Evolutionary conservation across 1,140 invertebrate genomes (phyloP).

Genomic region (Philotrypesis tridentata): DNA sequence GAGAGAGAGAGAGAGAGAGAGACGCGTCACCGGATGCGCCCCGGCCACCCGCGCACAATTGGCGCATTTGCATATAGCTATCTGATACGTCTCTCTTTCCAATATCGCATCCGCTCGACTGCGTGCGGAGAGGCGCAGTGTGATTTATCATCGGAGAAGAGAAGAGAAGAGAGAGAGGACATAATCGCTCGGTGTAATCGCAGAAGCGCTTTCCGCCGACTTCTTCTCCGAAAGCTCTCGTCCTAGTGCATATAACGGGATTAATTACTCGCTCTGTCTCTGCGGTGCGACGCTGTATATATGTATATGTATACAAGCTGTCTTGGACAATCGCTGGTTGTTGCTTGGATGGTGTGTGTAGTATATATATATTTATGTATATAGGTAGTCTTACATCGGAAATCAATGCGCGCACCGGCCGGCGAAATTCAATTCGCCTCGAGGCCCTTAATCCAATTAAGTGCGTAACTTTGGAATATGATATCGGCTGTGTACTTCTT

Average conservation of each 20-base stretch:
- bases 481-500: background rate
- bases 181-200: background rate
- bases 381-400: slow-evolving; percentile 20
- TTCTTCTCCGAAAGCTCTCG: background rate
- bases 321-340: too few relatives aligned
- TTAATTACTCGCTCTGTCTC: slow-evolving; percentile 2
- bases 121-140: background rate
- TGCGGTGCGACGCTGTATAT: background rate
- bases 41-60: too few relatives aligned
- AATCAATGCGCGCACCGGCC: slow-evolving; percentile 4
- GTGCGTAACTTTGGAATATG: background rate
- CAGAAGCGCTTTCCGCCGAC: background rate
- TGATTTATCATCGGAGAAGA: background rate
- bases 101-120: background rate
- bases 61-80: background rate
- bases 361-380: too few relatives aligned
- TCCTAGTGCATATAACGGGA: background rate
- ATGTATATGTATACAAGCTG: too few relatives aligned
- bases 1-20: too few relatives aligned
- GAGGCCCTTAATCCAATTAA: background rate
- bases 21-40: background rate
- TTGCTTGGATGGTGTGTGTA: too few relatives aligned
- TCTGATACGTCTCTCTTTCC: background rate
- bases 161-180: background rate
- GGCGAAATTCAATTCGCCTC: background rate